These are phyloP conservation scores for Verasper variegatus DNA, from an alignment of 2,113 vertebrate species.

Conservation along the genomic window DNA sequence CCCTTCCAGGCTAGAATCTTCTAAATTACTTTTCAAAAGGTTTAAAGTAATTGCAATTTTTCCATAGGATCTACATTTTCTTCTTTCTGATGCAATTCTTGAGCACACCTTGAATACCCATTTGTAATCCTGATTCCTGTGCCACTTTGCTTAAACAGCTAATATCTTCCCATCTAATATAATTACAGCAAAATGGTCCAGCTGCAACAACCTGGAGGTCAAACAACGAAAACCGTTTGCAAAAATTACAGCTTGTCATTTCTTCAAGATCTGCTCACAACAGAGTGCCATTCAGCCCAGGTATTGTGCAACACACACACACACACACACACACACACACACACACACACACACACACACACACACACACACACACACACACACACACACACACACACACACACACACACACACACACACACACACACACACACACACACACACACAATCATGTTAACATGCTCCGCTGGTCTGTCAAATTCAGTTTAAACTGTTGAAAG, in stretches of 20 bases:
- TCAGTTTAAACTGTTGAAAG: not conserved
- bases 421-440: no score
- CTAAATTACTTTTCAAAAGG: slow-evolving; percentile 10
- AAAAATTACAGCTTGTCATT: slow-evolving; percentile 33
- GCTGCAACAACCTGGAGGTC: slow-evolving; percentile 13
- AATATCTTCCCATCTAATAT: slow-evolving; percentile 12
- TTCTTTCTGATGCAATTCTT: not conserved
- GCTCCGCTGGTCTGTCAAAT: not conserved
- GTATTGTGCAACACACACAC: no score
- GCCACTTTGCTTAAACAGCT: not conserved
- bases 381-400: no score
- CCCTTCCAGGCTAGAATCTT: not conserved
- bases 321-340: no score
- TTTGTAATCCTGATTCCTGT: not conserved
- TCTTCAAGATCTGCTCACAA: slow-evolving; percentile 18
- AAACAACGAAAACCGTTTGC: slow-evolving; percentile 12
- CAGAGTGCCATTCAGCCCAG: not conserved
- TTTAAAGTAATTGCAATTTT: not conserved
- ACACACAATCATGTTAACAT: not conserved
- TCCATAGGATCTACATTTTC: slow-evolving; percentile 7
- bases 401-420: no score
- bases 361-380: no score
- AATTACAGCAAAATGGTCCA: slow-evolving; percentile 9
- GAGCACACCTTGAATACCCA: not conserved
- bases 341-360: no score